Evolutionary conservation across 1,140 invertebrate species (phyloP).

Genomic region (Archivesica marissinica): DNA sequence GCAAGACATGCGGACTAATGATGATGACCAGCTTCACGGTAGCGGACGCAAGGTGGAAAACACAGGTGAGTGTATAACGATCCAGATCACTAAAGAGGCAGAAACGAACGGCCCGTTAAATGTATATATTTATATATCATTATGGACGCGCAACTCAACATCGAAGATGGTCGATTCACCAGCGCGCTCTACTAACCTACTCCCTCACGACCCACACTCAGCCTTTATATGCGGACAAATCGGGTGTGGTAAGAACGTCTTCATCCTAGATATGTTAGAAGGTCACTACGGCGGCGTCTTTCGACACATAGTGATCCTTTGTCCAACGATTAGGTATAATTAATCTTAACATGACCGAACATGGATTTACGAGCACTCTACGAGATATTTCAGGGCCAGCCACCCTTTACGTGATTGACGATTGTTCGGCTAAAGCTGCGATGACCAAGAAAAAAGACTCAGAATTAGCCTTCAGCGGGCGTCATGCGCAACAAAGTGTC

Average conservation of each 20-base stretch:
- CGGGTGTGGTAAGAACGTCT: background rate
- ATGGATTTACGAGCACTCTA: constrained; percentile 15
- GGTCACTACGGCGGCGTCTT: background rate
- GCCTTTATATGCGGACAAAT: background rate
- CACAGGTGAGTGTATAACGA: background rate
- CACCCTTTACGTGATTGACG: constrained; percentile 44
- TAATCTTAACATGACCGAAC: background rate
- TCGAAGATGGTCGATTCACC: background rate
- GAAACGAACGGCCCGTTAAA: background rate
- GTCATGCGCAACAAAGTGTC: constrained; percentile 4
- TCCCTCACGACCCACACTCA: too few species aligned
- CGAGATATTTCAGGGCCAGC: constrained; percentile 6
- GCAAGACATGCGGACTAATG: constrained; percentile 52
- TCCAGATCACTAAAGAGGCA: background rate
- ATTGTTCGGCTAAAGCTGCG: background rate
- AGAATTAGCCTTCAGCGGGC: constrained; percentile 11
- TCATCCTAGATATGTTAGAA: background rate
- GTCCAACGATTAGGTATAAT: too few species aligned
- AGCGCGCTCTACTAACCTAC: too few species aligned
- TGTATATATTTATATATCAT: background rate
- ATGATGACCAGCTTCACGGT: constrained; percentile 49
- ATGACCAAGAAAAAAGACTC: constrained; percentile 47
- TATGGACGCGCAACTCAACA: background rate
- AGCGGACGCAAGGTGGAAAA: constrained; percentile 36
- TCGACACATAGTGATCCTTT: background rate